Evolutionary conservation across 2,797 vertebrate species (phyloP).

Genomic region (Gephyroberyx darwinii): DNA sequence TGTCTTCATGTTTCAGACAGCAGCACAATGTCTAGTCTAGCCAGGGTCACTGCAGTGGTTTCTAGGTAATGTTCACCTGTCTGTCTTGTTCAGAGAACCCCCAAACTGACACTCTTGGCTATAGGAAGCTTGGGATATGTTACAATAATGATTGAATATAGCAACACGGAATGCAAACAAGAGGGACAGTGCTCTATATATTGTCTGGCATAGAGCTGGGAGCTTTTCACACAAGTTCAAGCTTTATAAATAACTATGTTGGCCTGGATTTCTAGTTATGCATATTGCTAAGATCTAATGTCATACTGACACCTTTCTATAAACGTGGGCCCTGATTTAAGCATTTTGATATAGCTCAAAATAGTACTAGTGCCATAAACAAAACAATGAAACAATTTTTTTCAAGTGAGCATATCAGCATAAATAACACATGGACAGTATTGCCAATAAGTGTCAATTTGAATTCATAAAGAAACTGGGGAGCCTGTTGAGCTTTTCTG

Average conservation of each 20-base stretch:
- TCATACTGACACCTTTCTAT: slow-evolving; percentile 55
- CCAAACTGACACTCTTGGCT: slow-evolving; percentile 18
- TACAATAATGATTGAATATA: slow-evolving; percentile 48
- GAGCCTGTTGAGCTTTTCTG: too few species aligned
- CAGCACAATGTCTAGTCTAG: background rate
- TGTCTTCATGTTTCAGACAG: too few species aligned
- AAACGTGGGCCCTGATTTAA: slow-evolving; percentile 48
- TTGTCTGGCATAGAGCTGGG: slow-evolving; percentile 42
- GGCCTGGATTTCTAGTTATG: slow-evolving; percentile 61
- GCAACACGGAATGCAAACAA: slow-evolving; percentile 33
- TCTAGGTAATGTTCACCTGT: slow-evolving; percentile 16
- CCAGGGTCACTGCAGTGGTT: background rate
- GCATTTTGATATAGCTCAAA: slow-evolving; percentile 24
- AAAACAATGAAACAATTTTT: too few species aligned
- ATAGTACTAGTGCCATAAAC: background rate
- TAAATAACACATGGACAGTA: too few species aligned
- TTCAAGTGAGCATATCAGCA: too few species aligned
- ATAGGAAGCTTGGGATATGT: slow-evolving; percentile 29
- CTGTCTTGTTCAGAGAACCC: slow-evolving; percentile 6
- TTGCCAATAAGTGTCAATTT: too few species aligned
- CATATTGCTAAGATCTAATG: slow-evolving; percentile 49
- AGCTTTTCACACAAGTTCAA: slow-evolving; percentile 60
- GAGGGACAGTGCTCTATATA: slow-evolving; percentile 28
- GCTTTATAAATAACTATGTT: slow-evolving; percentile 57
- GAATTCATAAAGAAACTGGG: too few species aligned